phyloP scores from a whole-genome alignment of 2,888 invertebrate genomes.

The Pocota personata region DNA sequence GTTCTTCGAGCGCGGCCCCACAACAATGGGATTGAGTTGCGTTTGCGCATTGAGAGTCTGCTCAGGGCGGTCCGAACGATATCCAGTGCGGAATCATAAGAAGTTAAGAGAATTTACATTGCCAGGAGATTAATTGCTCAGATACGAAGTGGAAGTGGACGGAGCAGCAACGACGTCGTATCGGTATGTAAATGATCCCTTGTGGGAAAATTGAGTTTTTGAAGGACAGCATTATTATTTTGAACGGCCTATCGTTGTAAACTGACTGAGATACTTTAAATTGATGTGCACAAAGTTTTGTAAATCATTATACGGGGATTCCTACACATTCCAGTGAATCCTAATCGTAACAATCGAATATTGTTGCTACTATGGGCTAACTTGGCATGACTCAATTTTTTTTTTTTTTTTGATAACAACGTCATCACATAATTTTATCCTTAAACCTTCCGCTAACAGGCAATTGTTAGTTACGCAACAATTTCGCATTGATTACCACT shows the following conservation, averaged over 20 bases:
- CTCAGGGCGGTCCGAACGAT: slow-evolving; percentile 56
- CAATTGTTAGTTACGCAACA: no score
- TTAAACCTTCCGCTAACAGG: no score
- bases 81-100: slow-evolving; percentile 57
- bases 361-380: no score
- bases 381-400: no score
- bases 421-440: no score
- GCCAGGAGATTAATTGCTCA: slow-evolving; percentile 63
- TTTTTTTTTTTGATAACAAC: no score
- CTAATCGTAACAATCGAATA: no score
- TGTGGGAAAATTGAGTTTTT: slow-evolving; percentile 9
- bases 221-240: slow-evolving; percentile 30
- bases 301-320: no score
- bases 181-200: slow-evolving; percentile 49
- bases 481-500: no score
- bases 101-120: slow-evolving; percentile 49
- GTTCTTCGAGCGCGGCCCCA: slow-evolving; percentile 36
- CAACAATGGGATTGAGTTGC: slow-evolving; percentile 57
- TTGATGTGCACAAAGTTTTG: neutral
- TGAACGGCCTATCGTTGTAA: neutral
- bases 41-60: slow-evolving; percentile 59
- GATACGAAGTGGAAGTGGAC: slow-evolving; percentile 56
- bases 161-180: neutral
- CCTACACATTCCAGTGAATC: no score
- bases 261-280: neutral